Evolutionary conservation across 2,113 vertebrate species (phyloP), one percentile per base, ranked within the genome.

Genomic region (Edolisoma coerulescens): DNA sequence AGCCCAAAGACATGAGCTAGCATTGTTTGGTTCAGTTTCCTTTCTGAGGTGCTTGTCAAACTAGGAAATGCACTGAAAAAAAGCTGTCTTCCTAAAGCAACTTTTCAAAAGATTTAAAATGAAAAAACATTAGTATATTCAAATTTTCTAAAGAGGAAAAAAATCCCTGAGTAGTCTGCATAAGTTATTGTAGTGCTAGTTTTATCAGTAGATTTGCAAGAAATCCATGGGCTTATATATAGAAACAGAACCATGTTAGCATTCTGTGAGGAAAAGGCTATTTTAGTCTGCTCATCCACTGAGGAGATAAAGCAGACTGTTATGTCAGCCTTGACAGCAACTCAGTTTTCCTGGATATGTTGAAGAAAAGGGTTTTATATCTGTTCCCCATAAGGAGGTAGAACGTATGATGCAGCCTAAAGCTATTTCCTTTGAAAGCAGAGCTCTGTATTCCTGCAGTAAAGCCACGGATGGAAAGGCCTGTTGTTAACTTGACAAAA

Each of bases 391-490:
- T 95, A 95, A 94, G 91, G 89, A 95, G 41, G 16, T 49, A 84
- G 56, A 68, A 68, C 65, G 81, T 87, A 56, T 94, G 77, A 87
- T 75, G 74, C 65, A 94, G 89, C 81, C 84, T 79, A 65, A 91
- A 95, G 95, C 80, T 53, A 56, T 85, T 91, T 94, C 87, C 77
- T 94, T 94, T 96, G 96, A 95, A 96, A 95, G 93, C 70, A 93
- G 78, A 94, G 69, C 77, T 93, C 68, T 82, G 82, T 15, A 57
- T 87, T 91, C 57, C 61, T 73, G 59, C 61, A 89, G 53, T 84
- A 87, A 92, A 95, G 33, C 39, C 19, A 4, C 3, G 33, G 56
- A 77, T n/a, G 57, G 84, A 74, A 90, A 71, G 71, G 42, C 33
- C 69, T 86, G 32, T 73, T 70, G 56, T 81, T 65, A 74, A 86